phyloP scores from a whole-genome alignment of 2,888 invertebrate species.

The Ornithoptera alexandrae region DNA sequence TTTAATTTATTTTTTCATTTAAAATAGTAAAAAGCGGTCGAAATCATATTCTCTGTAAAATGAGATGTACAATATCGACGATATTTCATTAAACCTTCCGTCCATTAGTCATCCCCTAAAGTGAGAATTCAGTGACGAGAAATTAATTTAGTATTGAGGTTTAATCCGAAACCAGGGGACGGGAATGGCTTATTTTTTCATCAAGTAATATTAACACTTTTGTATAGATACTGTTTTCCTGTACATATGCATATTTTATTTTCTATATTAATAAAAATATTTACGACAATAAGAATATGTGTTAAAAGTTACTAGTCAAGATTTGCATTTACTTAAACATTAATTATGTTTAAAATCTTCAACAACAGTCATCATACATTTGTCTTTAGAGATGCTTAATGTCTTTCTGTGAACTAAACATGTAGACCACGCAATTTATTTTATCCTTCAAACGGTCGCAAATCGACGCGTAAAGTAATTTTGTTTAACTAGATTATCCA shows the following conservation, averaged over 20 bases:
- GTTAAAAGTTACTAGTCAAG: too few relatives aligned
- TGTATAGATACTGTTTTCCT: background rate
- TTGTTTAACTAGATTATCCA: background rate
- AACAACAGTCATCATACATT: too few relatives aligned
- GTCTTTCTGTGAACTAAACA: too few relatives aligned
- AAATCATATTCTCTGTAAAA: conserved; percentile 2
- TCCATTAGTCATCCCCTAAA: conserved; percentile 13
- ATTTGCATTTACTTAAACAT: too few relatives aligned
- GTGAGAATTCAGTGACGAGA: conserved; percentile 13
- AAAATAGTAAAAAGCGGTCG: background rate
- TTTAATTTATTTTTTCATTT: background rate
- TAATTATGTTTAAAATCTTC: too few relatives aligned
- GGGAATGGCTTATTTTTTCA: background rate
- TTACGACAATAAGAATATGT: too few relatives aligned
- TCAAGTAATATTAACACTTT: background rate
- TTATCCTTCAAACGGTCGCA: background rate
- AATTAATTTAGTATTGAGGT: conserved; percentile 17
- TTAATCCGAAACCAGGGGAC: background rate
- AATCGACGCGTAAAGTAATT: background rate
- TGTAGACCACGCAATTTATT: too few relatives aligned
- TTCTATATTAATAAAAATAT: background rate
- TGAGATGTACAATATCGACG: conserved; percentile 10
- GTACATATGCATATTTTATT: background rate
- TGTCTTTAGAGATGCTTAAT: too few relatives aligned
- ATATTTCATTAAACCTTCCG: conserved; percentile 16